Conservation (phyloP, 1,140 invertebrate species). For the Hypsibius dujardini region DNA sequence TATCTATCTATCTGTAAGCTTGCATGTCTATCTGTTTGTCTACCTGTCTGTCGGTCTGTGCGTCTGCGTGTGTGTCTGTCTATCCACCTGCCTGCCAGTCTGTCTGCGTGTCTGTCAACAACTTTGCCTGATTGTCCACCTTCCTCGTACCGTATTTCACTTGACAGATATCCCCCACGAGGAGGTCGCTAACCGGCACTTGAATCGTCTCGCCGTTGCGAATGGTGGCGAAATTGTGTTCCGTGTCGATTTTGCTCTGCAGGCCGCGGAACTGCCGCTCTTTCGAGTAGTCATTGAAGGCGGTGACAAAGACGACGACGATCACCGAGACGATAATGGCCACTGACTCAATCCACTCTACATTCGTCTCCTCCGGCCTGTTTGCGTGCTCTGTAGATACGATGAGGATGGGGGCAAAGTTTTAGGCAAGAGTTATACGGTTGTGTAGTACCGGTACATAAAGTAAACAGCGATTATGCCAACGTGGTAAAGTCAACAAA, state of each 20-base stretch:
- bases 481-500: too few relatives aligned
- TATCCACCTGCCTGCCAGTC: background rate
- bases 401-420: too few relatives aligned
- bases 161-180: constrained; percentile 95
- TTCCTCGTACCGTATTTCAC: constrained; percentile 58
- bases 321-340: constrained; percentile 93
- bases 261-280: constrained; percentile 90
- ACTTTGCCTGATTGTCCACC: too few relatives aligned
- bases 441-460: too few relatives aligned
- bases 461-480: too few relatives aligned
- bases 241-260: constrained; percentile 92
- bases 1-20: too few relatives aligned
- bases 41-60: too few relatives aligned
- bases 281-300: constrained; percentile 98
- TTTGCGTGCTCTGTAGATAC: constrained; percentile 1
- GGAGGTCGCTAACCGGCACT: constrained; percentile 86
- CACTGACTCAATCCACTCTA: constrained; percentile 93
- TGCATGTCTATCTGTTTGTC: too few relatives aligned
- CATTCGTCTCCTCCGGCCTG: constrained; percentile 47
- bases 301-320: constrained; percentile 92
- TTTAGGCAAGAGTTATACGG: too few relatives aligned
- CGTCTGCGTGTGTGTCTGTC: too few relatives aligned
- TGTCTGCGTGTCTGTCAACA: background rate
- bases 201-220: constrained; percentile 74
- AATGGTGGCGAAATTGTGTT: constrained; percentile 95